phyloP scores from a whole-genome alignment of 2,113 vertebrate genomes.

The Dromiciops gliroides region DNA sequence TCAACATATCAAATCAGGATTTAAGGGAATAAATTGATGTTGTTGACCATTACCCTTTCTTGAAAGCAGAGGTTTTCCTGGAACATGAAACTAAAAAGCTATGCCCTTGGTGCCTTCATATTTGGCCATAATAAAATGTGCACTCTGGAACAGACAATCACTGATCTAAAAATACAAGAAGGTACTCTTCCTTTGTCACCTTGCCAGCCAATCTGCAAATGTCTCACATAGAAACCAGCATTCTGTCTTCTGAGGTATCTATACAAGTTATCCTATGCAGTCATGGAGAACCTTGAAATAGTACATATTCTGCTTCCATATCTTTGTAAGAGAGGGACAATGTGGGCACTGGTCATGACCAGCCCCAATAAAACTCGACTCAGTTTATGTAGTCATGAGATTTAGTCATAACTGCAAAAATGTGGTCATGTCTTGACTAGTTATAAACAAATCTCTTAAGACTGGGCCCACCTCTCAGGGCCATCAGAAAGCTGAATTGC shows the following conservation, averaged over 20 bases:
- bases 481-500: not conserved
- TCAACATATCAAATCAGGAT: conserved; percentile 75
- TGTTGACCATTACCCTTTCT: conserved; percentile 62
- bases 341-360: not conserved
- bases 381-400: not conserved
- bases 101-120: conserved; percentile 59
- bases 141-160: conserved; percentile 44
- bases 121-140: conserved; percentile 62
- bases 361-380: not conserved
- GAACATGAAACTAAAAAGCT: conserved; percentile 59
- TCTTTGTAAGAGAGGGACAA: not conserved
- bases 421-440: not conserved
- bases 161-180: not conserved
- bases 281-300: not conserved
- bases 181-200: not conserved
- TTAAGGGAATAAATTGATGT: conserved; percentile 65
- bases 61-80: conserved; percentile 69
- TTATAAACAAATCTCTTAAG: not conserved
- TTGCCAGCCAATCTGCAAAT: conserved; percentile 58
- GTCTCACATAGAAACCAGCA: conserved; percentile 40
- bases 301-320: not conserved
- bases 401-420: not conserved
- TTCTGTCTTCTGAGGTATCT: conserved; percentile 20
- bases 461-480: not conserved
- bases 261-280: not conserved